Percentiles rank a stretch among this genome's conserved stretches.
These are phyloP conservation scores for Cyclura pinguis DNA, from an alignment of 2,797 vertebrate species.

Conservation along the genomic window DNA sequence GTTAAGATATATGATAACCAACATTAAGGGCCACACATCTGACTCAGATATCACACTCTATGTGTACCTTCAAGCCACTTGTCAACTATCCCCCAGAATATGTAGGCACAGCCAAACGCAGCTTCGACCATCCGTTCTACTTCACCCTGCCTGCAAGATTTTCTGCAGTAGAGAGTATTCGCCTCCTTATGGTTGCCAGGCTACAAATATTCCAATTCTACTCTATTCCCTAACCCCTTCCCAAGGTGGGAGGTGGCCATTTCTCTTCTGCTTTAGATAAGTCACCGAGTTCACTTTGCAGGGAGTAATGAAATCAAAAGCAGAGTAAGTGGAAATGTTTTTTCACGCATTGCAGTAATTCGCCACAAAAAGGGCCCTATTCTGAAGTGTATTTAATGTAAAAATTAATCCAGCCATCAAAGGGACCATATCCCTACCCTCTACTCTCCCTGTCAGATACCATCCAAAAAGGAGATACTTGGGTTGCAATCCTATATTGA, in stretches of 20 bases:
- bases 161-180: neutral
- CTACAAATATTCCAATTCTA: slow-evolving; percentile 7
- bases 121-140: neutral
- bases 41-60: neutral
- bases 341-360: slow-evolving; percentile 11
- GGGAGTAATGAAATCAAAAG: neutral
- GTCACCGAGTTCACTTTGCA: neutral
- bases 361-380: neutral
- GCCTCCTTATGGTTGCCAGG: slow-evolving; percentile 31
- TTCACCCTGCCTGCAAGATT: neutral
- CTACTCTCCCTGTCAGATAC: neutral
- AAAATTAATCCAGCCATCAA: neutral
- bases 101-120: neutral
- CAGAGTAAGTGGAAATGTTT: neutral
- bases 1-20: neutral
- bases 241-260: neutral
- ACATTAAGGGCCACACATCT: neutral
- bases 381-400: neutral
- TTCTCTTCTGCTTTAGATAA: slow-evolving; percentile 2
- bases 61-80: too few relatives aligned
- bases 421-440: neutral
- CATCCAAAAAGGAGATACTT: neutral
- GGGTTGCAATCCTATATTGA: neutral
- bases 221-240: neutral
- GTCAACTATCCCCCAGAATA: neutral